These are phyloP conservation scores for Catostomus latipinnis DNA, from an alignment of 2,797 vertebrate genomes.

Conservation along the genomic window DNA sequence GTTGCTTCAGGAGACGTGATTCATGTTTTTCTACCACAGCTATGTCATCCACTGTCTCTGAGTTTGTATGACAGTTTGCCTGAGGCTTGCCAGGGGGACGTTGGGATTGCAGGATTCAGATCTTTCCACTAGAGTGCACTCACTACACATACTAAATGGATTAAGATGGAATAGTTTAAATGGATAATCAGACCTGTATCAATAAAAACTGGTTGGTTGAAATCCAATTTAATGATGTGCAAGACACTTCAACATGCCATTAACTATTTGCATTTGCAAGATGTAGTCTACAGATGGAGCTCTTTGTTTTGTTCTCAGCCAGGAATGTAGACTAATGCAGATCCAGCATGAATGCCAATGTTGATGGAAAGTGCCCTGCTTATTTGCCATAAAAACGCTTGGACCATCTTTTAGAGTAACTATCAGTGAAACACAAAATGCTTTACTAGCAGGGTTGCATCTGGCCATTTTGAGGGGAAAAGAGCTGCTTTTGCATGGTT, in stretches of 20 bases:
- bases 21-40: neutral
- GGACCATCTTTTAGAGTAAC: neutral
- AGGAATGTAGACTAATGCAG: neutral
- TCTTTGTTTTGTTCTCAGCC: neutral
- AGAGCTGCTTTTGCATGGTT: neutral
- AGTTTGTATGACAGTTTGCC: conserved; percentile 19
- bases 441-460: neutral
- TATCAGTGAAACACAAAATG: neutral
- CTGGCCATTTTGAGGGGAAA: neutral
- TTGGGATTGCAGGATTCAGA: neutral
- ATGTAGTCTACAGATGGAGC: neutral
- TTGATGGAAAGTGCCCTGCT: neutral
- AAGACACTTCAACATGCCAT: neutral
- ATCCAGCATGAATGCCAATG: neutral
- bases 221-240: neutral
- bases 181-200: no score
- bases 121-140: conserved; percentile 25
- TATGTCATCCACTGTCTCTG: neutral
- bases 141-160: neutral
- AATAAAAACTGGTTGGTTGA: neutral
- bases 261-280: neutral
- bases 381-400: neutral
- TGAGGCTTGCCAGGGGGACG: conserved; percentile 18
- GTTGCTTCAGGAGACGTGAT: conserved; percentile 27
- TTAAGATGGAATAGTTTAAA: neutral